These are phyloP conservation scores for Machimus atricapillus DNA, from an alignment of 2,888 invertebrate species.

Conservation along the genomic window DNA sequence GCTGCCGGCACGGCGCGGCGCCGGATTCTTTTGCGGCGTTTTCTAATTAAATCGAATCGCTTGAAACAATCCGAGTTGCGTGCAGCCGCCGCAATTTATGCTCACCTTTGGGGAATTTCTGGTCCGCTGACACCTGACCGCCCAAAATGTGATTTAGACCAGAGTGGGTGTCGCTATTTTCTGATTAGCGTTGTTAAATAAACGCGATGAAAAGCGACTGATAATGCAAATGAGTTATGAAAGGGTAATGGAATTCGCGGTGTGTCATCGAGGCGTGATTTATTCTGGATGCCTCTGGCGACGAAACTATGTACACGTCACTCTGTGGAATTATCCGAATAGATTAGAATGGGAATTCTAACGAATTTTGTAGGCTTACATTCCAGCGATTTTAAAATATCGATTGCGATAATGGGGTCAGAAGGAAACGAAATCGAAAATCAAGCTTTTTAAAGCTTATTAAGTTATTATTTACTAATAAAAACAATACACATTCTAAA, in stretches of 20 bases:
- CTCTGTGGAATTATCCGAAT: not conserved
- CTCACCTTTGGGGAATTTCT: not conserved
- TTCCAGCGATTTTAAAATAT: not conserved
- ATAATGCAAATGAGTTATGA: conserved; percentile 15
- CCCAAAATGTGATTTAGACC: not conserved
- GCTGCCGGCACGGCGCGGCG: not conserved
- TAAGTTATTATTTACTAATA: too few species aligned
- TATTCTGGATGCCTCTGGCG: not conserved
- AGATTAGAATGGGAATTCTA: not conserved
- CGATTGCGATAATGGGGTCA: too few species aligned
- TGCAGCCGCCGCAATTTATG: not conserved
- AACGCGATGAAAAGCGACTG: not conserved
- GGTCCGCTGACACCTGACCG: conserved; percentile 11
- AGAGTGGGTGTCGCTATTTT: not conserved
- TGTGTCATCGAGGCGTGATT: not conserved
- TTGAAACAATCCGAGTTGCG: not conserved
- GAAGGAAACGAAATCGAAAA: too few species aligned
- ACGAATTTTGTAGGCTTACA: not conserved
- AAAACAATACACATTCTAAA: too few species aligned
- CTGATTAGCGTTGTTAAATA: not conserved
- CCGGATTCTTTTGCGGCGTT: not conserved
- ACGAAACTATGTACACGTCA: not conserved
- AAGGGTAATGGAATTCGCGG: not conserved
- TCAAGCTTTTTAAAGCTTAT: too few species aligned
- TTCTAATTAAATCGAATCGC: not conserved